Percentiles rank a stretch among this genome's conserved stretches.
Evolutionary conservation across 2,888 invertebrate genomes (phyloP).

Genomic region (Odontomyia ornata): DNA sequence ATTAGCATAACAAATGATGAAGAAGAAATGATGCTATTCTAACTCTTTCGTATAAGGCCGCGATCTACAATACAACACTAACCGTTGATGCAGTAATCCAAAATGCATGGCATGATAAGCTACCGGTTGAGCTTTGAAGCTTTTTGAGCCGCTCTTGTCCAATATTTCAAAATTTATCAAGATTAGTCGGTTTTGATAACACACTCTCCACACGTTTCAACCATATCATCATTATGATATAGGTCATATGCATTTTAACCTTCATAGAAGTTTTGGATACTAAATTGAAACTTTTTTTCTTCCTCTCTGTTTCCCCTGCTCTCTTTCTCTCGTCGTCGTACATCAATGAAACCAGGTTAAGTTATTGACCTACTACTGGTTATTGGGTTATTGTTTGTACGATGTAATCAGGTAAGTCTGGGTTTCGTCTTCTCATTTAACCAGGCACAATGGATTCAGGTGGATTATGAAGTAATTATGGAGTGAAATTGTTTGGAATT

Average conservation of each 20-base stretch:
- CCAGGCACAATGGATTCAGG: background rate
- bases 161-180: slow-evolving; percentile 2
- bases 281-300: background rate
- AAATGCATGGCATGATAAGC: no score
- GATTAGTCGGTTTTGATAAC: slow-evolving; percentile 31
- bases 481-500: no score
- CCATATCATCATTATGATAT: slow-evolving; percentile 10
- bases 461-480: background rate
- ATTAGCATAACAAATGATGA: no score
- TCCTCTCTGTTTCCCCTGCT: no score
- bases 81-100: no score
- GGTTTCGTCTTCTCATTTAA: background rate
- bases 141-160: no score
- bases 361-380: slow-evolving; percentile 38
- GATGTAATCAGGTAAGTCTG: slow-evolving; percentile 2
- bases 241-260: slow-evolving; percentile 18
- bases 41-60: no score
- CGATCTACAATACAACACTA: no score
- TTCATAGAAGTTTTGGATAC: slow-evolving; percentile 5
- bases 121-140: no score
- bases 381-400: slow-evolving; percentile 22
- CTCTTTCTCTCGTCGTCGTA: background rate
- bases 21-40: no score
- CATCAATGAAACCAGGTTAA: slow-evolving; percentile 35
- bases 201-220: background rate